Base-by-base conservation (phyloP, 53 echinoderm and acorn worm species). In the Astropecten irregularis region DNA sequence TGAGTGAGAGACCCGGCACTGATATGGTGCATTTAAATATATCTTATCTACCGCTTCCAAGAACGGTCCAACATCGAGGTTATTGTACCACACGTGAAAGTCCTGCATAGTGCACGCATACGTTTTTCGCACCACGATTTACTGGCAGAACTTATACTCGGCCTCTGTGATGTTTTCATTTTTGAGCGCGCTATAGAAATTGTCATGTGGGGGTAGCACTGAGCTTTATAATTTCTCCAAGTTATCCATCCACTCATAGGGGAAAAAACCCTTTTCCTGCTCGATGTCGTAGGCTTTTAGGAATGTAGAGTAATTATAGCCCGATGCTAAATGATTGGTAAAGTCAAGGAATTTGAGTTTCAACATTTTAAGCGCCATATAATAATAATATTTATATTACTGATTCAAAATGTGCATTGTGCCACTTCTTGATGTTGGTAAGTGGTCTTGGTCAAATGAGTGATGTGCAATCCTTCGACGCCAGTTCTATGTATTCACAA, bases 11-110 rank as follows among this genome's bases (percentile, higher is more conserved):
- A 25, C 92, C 89, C 0, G 82, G 82, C 1, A 92, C 89, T 0
- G 88, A 92, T 3, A 92, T 89, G 4, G 89, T 85, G 48, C 77
- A 85, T 50, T 89, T 85, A 35, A 92, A 92, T 16, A 68, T 37
- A 25, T 92, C 88, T 92, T 92, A 0, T 68, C 82, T 0, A 92
- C 33, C 0, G 88, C 92, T 19, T 67, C 73, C 25, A 92, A 25
- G 18, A 89, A 83, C 1, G 89, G 89, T 19, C 22, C 84, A 2
- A 89, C 89, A 42, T 89, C 83, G 2, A 61, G 40, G 25, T 89
- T 89, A 53, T 89, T 89, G 33, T 83, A 89, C 84, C 84, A 89
- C 16, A 23, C 11, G 16, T 83, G 73, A 36, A 83, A 89, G 33
- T 74, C 67, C 4, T 33, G 37, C 74, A 89, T 83, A 8, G 89